Conservation (phyloP, 2,113 vertebrate genomes). For the Stercorarius parasiticus region DNA sequence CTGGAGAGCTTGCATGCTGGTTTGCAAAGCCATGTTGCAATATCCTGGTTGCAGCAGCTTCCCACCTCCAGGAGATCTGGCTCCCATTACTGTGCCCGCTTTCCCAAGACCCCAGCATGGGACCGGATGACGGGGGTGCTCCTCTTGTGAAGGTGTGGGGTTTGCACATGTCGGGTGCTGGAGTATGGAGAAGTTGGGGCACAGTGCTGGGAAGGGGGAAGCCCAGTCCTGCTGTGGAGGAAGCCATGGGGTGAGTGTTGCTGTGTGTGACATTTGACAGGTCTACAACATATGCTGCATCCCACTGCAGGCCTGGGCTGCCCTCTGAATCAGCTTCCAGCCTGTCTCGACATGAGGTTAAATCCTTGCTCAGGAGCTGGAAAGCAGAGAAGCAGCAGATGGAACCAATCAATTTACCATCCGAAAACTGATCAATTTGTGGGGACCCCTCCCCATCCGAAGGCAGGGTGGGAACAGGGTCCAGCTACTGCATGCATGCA, state of each 20-base stretch:
- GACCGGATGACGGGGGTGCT: background rate
- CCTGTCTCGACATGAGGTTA: background rate
- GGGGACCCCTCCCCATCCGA: background rate
- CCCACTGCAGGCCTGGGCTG: background rate
- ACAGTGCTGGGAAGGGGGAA: background rate
- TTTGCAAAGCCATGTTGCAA: background rate
- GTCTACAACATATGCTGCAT: slow-evolving; percentile 7
- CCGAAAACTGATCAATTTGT: slow-evolving; percentile 7
- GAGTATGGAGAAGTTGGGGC: background rate
- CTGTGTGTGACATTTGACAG: slow-evolving; percentile 36
- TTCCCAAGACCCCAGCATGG: background rate
- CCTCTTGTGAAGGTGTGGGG: background rate
- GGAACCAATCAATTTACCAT: slow-evolving; percentile 57
- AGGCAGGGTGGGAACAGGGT: slow-evolving; percentile 28
- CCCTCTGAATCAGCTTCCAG: background rate
- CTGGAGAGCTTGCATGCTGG: background rate
- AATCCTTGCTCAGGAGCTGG: background rate
- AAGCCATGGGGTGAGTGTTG: background rate
- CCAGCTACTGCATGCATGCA: background rate
- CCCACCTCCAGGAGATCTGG: background rate
- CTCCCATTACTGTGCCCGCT: background rate
- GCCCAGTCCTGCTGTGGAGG: fast-evolving
- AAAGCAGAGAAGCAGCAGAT: slow-evolving; percentile 55
- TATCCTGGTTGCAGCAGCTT: background rate
- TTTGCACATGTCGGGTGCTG: fast-evolving